Base-by-base conservation (phyloP, 1,140 invertebrate genomes). In the Leguminivora glycinivorella region DNA sequence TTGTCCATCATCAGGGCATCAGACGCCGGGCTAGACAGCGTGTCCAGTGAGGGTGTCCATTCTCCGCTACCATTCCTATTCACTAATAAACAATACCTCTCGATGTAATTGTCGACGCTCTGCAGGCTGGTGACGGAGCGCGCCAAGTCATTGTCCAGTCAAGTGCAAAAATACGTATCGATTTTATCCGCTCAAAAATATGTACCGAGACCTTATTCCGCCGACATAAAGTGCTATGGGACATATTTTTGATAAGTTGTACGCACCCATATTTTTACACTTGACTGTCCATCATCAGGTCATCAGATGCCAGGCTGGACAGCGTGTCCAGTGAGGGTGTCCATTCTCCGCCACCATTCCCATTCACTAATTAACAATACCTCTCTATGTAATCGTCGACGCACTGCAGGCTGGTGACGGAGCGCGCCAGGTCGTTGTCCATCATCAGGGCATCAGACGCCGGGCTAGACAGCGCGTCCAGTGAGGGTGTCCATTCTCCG, bases 1-100 rank as follows among this genome's bases (percentile, higher is more conserved):
- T 95, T 96, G 91, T 97, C 96, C 92, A 96, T 94, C 95, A 97
- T 96, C 31, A 96, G 92, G 88, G 96, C 96, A 81, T 96, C 96
- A 1, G 96, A 96, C 29, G 95, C 95, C 22, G 96, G 94, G 75
- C 95, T 96, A 43, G 96, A 96, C 19, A 97, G 83, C 0, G 96
- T 96, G 72, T 96, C 95, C 47, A 96, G 83, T 1, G 95, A 96
- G 29, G 94, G 93, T 7, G 94, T 93, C 47, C 94, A 89, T 73
- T 93, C 93, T 1, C 93, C 73, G 19, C 29, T 7, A 31, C 80
- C 80, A 26, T 83, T 84, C 26, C 26, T 29, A 5, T 29, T 4
- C 34, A 38, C 12, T 38, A 38, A 7, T 7, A 38, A 38, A 38
- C 34, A 38, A 38, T 56, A 95, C 94, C 94, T 94, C 77, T 95